phyloP scores from a whole-genome alignment of 1,140 invertebrate genomes.

The Papilio dardanus region DNA sequence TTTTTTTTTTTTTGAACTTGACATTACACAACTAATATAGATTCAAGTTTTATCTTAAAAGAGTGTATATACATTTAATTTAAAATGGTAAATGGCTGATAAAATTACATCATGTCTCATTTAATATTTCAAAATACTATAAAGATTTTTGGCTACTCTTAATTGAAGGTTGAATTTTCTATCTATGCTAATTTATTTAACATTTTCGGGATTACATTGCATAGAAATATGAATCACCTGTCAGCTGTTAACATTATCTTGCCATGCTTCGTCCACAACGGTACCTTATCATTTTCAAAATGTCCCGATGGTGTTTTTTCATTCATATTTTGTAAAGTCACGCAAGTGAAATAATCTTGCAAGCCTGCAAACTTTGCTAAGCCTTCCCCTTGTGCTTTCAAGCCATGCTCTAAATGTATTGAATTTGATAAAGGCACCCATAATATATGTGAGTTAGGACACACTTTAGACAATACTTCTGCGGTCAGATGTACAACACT shows the following conservation, averaged over 20 bases:
- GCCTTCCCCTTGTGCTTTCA: constrained; percentile 66
- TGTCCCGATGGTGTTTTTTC: constrained; percentile 83
- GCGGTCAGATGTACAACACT: constrained; percentile 73
- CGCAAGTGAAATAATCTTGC: constrained; percentile 59
- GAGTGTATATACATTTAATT: no score
- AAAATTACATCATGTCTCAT: no score
- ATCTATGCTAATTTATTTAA: no score
- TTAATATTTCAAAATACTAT: no score
- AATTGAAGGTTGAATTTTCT: no score
- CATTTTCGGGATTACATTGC: no score
- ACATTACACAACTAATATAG: constrained; percentile 13
- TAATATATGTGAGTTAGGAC: constrained; percentile 60
- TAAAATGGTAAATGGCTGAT: no score
- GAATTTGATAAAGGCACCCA: constrained; percentile 70
- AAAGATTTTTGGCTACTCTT: no score
- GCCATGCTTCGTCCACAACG: constrained; percentile 89
- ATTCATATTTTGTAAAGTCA: constrained; percentile 62
- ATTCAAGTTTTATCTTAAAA: not conserved
- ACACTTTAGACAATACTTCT: constrained; percentile 69
- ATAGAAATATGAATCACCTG: constrained; percentile 51
- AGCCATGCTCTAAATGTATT: constrained; percentile 64
- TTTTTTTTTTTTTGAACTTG: constrained; percentile 40
- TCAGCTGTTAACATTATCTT: constrained; percentile 85
- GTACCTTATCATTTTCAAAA: constrained; percentile 86
- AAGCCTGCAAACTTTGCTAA: constrained; percentile 70